Evolutionary conservation across 1,140 invertebrate species (phyloP), one percentile per base, ranked within the genome.

Genomic region (Harpegnathos saltator): DNA sequence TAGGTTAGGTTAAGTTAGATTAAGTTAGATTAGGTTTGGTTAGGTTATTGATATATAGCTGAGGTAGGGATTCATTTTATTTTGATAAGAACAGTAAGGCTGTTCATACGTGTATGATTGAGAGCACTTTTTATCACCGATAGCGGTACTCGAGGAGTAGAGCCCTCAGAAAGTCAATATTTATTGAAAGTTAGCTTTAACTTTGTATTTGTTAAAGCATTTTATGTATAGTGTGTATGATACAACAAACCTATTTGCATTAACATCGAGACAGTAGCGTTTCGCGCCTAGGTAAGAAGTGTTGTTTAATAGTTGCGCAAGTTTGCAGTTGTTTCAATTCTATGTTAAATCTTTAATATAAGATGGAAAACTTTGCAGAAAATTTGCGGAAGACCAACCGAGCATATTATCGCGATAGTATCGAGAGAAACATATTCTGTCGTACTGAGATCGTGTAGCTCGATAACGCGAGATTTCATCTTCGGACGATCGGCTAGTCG

Each of bases 311-410:
- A 33, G n/a, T n/a, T 69, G 61, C 74, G 29, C 22, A 58, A 26
- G 59, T 77, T 33, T 17, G 44, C 12, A 61, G 17, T 14, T 1
- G 58, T 80, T 69, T 1, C 14, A 44, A 22, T 80, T 58, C 22
- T 69, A 26, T 26, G 14, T 19, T 48, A 44, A 26, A 48, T 44
- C 26, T 59, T 29, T 15, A 19, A 71, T 71, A 26, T 19, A 48
- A 58, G 48, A 7, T 54, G 58, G 69, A 69, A 69, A 66, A 80
- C 54, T 71, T 69, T 29, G 65, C 65, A 17, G 54, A 56, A 29
- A 68, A 65, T 4, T 71, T 19, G 52, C 65, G 65, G 75, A 59
- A 80, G 75, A 80, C 75, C 33, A 65, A 80, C 24, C 44, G 58
- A 62, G 38, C 50, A 26, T 52, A 38, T 11, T 9, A 58, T 66